These are phyloP conservation scores for Dolichoris vasculosae DNA, from an alignment of 1,140 invertebrate species.

Conservation along the genomic window DNA sequence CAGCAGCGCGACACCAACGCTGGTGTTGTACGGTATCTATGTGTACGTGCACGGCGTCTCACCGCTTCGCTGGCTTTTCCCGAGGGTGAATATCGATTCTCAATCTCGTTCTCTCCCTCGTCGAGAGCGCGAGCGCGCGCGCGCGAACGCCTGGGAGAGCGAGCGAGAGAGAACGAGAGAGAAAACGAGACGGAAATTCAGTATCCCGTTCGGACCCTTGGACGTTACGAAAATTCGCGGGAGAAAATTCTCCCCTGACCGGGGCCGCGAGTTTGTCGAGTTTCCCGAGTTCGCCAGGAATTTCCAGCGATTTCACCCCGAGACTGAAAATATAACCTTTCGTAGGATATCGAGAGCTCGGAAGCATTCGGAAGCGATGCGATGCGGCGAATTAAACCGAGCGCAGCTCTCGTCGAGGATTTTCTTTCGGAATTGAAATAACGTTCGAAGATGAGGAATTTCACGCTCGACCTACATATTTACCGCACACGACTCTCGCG, in stretches of 20 bases:
- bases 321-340: not conserved
- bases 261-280: not conserved
- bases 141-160: not conserved
- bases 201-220: not conserved
- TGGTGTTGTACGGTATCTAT: not conserved
- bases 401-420: not conserved
- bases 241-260: constrained; percentile 31
- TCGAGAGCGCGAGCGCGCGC: constrained; percentile 20
- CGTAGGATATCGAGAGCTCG: not conserved
- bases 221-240: constrained; percentile 58
- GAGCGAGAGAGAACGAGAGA: not conserved
- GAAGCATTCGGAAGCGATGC: constrained; percentile 7
- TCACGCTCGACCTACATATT: constrained; percentile 52
- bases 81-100: constrained; percentile 53
- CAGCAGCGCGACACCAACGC: not conserved
- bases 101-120: constrained; percentile 50
- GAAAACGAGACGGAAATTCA: no score
- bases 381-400: not conserved
- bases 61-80: constrained; percentile 29
- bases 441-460: constrained; percentile 48
- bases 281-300: not conserved
- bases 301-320: not conserved
- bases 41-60: no score
- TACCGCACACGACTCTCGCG: not conserved
- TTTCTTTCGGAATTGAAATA: constrained; percentile 30